Evolutionary conservation across 2,888 invertebrate species (phyloP).

Genomic region (Andrena fulva): DNA sequence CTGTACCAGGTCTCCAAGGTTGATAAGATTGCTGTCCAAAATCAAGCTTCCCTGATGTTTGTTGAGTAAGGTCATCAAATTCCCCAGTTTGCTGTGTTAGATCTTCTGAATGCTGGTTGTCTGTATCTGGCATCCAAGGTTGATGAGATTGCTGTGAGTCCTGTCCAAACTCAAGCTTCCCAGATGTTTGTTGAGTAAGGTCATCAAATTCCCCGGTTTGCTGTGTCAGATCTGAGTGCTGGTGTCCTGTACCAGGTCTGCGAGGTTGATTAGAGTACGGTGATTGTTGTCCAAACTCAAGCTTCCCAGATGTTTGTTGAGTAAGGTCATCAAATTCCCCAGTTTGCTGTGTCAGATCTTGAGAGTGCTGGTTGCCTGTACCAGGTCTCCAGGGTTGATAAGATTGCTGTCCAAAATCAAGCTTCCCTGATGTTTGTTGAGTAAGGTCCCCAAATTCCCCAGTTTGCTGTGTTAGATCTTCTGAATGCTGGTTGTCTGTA

Average conservation of each 20-base stretch:
- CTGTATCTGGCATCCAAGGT: constrained; percentile 16
- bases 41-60: constrained; percentile 42
- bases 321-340: constrained; percentile 61
- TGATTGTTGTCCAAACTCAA: constrained; percentile 30
- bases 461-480: constrained; percentile 47
- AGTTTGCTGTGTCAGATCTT: constrained; percentile 36
- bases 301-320: constrained; percentile 51
- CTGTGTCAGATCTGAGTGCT: constrained; percentile 46
- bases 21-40: constrained; percentile 39
- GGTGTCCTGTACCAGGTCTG: constrained; percentile 40
- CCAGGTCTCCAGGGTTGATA: constrained; percentile 48
- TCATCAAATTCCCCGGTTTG: constrained; percentile 66
- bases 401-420: constrained; percentile 34
- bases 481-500: background rate
- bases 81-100: constrained; percentile 44
- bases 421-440: constrained; percentile 50
- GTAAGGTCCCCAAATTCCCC: constrained; percentile 14
- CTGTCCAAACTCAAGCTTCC: constrained; percentile 46
- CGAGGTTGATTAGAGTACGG: constrained; percentile 53
- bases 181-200: constrained; percentile 6
- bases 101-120: constrained; percentile 4
- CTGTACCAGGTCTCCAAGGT: constrained; percentile 10
- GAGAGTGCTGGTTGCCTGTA: constrained; percentile 35
- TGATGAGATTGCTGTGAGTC: constrained; percentile 29
- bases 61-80: constrained; percentile 43